These are phyloP conservation scores for Phylloscopus trochiloides DNA, from an alignment of 2,113 vertebrate genomes.

Conservation along the genomic window DNA sequence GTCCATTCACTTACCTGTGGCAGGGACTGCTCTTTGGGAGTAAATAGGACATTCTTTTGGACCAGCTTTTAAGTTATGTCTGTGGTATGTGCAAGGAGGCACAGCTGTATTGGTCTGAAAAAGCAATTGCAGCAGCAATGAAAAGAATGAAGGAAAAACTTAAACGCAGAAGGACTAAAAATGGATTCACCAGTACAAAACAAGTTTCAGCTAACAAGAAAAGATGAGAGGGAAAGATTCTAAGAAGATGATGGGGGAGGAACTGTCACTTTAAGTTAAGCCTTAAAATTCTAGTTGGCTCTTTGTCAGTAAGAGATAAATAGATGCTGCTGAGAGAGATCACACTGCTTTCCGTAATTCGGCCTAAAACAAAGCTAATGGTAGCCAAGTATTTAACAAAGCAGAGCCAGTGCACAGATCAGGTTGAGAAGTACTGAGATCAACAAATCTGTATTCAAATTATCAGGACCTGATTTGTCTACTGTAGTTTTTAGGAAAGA, in stretches of 20 bases:
- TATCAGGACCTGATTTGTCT: not conserved
- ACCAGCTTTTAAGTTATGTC: not conserved
- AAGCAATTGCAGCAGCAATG: not conserved
- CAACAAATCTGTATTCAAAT: not conserved
- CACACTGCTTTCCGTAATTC: not conserved
- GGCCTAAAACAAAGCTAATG: not conserved
- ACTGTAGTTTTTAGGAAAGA: not conserved
- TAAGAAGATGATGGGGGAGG: not conserved
- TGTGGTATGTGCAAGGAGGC: not conserved
- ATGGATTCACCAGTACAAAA: not conserved
- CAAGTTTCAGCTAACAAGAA: not conserved
- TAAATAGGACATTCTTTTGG: not conserved
- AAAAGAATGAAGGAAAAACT: not conserved
- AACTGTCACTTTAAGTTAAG: not conserved
- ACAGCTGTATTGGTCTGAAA: not conserved
- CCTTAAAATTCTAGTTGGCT: not conserved
- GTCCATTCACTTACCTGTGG: not conserved
- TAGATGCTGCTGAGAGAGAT: not conserved
- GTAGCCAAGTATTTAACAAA: not conserved
- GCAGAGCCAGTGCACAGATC: not conserved
- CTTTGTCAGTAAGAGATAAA: not conserved
- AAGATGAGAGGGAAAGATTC: fast-evolving
- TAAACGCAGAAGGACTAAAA: not conserved
- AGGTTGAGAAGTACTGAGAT: not conserved
- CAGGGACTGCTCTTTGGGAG: not conserved